Base-by-base conservation (phyloP, 2,113 vertebrate genomes). In the Ophiodon elongatus region DNA sequence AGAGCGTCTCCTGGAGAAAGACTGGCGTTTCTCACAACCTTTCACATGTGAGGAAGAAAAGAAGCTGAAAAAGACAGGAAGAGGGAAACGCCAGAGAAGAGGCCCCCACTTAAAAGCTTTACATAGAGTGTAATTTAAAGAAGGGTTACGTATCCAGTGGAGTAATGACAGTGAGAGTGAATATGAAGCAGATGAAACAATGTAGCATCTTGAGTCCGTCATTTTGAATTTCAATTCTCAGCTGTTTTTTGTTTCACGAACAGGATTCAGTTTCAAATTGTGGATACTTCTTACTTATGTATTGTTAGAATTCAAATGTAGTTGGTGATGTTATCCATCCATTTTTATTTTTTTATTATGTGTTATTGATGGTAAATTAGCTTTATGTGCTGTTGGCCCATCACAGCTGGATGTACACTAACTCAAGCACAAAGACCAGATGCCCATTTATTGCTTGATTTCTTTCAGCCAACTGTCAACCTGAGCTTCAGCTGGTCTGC, bases 71-170 rank as follows among this genome's bases (percentile, higher is more conserved):
- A 77, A 84, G 71, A 80, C 59, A 73, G 83, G 68, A 80, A 66
- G 79, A 17, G 27, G 79, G 63, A 33, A 68, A 66, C 65, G 73
- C 79, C 83, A 73, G 95, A 91, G 95, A 95, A 94, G 93, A 93
- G 92, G 80, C 80, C 76, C 93, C 84, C 85, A 84, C 88, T 93
- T 78, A 66, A 87, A 65, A 92, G 90, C 93, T 95, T 95, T 94
- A 84, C 85, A 94, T 94, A 92, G 81, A 91, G 94, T 95, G 88
- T 96, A 97, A 97, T 97, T 97, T 96, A 93, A 90, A 66, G 94
- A 89, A 94, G 95, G 93, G 88, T 94, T 91, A 88, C 69, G 59
- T 91, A 93, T 94, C 90, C 89, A 91, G 89, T 71, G 73, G 68
- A 85, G 31, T 74, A 82, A 86, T 80, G 70, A 81, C 68, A 72